Conservation (phyloP, 2,888 invertebrate genomes). For the Eurois occulta region DNA sequence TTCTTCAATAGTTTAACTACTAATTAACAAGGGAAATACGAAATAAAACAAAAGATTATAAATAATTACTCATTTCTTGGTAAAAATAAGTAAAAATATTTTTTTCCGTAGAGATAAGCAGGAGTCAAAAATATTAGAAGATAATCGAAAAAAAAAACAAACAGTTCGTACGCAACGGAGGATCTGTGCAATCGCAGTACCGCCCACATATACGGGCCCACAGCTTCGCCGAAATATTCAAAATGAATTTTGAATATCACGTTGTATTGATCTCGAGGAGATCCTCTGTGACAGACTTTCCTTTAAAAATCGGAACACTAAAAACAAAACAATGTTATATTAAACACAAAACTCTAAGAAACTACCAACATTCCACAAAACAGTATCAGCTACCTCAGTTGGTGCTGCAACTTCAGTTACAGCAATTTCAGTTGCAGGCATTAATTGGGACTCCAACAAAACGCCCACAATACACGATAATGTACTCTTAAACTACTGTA, state of each 20-base stretch:
- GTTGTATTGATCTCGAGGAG: background rate
- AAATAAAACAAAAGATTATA: too few species aligned
- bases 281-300: background rate
- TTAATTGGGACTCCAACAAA: slow-evolving; percentile 67
- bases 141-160: too few species aligned
- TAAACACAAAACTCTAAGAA: slow-evolving; percentile 1
- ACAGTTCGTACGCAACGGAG: too few species aligned
- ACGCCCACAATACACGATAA: slow-evolving; percentile 72
- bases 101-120: too few species aligned
- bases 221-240: background rate
- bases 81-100: too few species aligned
- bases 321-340: background rate
- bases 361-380: slow-evolving; percentile 15
- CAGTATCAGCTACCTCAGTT: slow-evolving; percentile 17
- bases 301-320: background rate
- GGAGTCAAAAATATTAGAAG: too few species aligned
- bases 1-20: too few species aligned
- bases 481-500: slow-evolving; percentile 74
- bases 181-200: too few species aligned
- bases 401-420: slow-evolving; percentile 22
- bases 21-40: too few species aligned
- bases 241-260: too few species aligned
- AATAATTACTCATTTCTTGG: too few species aligned
- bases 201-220: background rate
- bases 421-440: slow-evolving; percentile 52